Conservation (phyloP, 2,888 invertebrate species). For the Andrena marginata region DNA sequence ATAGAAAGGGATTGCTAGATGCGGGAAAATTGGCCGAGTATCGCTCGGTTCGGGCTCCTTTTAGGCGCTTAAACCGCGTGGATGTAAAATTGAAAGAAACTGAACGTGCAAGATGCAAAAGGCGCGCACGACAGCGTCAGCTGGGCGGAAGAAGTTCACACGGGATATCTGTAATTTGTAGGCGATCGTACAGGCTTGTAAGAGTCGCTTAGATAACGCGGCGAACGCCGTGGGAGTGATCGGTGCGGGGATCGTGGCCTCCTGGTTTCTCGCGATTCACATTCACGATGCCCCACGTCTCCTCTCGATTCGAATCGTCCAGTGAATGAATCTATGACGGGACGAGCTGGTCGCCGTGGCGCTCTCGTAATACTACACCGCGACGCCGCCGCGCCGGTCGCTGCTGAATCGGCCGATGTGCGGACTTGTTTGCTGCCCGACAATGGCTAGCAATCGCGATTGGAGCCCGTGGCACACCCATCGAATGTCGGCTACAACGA, state of each 20-base stretch:
- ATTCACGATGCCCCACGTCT: slow-evolving; percentile 38
- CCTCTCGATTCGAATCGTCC: slow-evolving; percentile 25
- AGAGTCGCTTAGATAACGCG: slow-evolving; percentile 47
- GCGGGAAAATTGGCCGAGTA: slow-evolving; percentile 6
- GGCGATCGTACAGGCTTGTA: slow-evolving; percentile 13
- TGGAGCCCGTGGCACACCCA: no score
- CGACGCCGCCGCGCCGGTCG: neutral
- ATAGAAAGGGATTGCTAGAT: slow-evolving; percentile 38
- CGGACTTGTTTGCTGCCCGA: neutral
- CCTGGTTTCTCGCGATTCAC: slow-evolving; percentile 58
- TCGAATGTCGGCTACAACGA: no score
- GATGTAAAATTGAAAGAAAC: neutral
- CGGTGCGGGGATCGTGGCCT: slow-evolving; percentile 33
- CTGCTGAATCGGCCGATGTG: neutral
- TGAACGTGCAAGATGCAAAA: slow-evolving; percentile 1
- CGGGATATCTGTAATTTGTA: slow-evolving; percentile 23
- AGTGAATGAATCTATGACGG: slow-evolving; percentile 12
- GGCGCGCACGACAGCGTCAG: neutral
- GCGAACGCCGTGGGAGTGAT: slow-evolving; percentile 55
- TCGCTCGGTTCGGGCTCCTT: neutral
- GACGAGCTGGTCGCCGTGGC: neutral
- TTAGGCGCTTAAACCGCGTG: no score
- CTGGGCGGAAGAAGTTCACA: slow-evolving; percentile 21
- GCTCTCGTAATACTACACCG: no score
- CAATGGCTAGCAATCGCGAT: no score